phyloP scores from a whole-genome alignment of 2,797 vertebrate species.

The Chloroceryle inda region DNA sequence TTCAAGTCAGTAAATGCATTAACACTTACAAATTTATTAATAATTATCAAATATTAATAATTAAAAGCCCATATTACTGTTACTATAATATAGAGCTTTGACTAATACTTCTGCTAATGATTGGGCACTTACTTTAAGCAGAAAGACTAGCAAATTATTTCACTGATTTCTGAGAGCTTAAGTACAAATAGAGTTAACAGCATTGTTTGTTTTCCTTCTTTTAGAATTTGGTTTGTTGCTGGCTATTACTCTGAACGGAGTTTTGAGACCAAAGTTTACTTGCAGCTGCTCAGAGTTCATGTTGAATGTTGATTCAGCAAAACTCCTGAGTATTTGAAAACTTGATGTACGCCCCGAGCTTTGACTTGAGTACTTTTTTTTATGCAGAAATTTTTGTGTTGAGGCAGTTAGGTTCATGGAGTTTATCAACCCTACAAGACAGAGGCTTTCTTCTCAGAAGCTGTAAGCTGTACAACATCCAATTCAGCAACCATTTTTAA shows the following conservation, averaged over 20 bases:
- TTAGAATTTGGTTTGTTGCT: constrained; percentile 3
- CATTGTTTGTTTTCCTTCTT: constrained; percentile 39
- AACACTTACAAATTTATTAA: neutral
- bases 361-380: neutral
- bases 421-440: neutral
- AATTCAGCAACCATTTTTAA: neutral
- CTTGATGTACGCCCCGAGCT: neutral
- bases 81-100: neutral
- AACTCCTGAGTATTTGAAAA: constrained; percentile 10
- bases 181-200: neutral
- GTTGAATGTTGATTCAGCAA: neutral
- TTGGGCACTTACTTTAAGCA: neutral
- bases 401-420: neutral
- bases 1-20: neutral
- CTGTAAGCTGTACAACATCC: neutral
- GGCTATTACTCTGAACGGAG: neutral
- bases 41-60: neutral
- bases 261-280: constrained; percentile 4
- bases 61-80: neutral
- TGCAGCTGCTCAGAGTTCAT: neutral
- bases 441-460: neutral
- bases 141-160: neutral
- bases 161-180: neutral
- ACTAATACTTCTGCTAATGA: neutral
- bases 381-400: neutral